Conservation (phyloP, 2,113 vertebrate genomes). For the Tauraco erythrolophus region DNA sequence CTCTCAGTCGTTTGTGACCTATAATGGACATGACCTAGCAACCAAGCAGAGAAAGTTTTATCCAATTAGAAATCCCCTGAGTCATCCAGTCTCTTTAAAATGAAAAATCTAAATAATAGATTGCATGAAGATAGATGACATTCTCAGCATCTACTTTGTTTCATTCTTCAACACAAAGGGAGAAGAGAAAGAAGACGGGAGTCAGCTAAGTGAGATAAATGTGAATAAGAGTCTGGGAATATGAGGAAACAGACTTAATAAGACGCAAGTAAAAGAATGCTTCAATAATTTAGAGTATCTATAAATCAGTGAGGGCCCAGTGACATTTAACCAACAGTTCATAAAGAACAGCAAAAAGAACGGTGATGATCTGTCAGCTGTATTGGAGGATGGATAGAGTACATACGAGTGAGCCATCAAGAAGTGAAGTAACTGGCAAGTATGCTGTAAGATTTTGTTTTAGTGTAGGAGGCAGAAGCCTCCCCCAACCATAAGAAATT, state of each 20-base stretch:
- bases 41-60: constrained; percentile 7
- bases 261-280: constrained; percentile 7
- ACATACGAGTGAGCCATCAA: background rate
- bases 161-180: constrained; percentile 1
- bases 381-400: background rate
- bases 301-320: background rate
- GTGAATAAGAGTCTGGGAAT: constrained; percentile 3
- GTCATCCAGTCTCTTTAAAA: constrained; percentile 13
- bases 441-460: background rate
- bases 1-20: background rate
- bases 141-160: constrained; percentile 36
- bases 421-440: background rate
- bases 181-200: background rate
- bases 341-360: background rate
- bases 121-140: constrained; percentile 42
- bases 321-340: background rate
- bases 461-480: background rate
- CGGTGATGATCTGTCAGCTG: background rate
- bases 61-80: constrained; percentile 23
- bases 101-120: constrained; percentile 55
- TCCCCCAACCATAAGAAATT: background rate
- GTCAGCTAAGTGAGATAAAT: constrained; percentile 48
- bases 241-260: constrained; percentile 30
- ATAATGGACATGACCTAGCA: background rate
- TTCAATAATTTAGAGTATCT: constrained; percentile 45